Evolutionary conservation across 2,888 invertebrate species (phyloP).

Genomic region (Scelioninae gen. 2): DNA sequence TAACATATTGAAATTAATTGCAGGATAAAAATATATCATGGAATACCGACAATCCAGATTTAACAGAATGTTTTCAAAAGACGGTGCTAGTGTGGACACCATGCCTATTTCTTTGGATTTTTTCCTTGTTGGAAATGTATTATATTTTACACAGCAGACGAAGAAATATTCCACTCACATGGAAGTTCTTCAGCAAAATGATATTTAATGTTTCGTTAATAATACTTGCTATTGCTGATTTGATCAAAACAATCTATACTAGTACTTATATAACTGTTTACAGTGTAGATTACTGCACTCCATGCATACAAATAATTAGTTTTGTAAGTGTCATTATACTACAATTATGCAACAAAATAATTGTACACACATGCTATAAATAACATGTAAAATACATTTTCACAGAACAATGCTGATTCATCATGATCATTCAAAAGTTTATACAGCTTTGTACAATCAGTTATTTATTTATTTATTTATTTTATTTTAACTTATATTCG

Average conservation of each 20-base stretch:
- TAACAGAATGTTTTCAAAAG: constrained; percentile 94
- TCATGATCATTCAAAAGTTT: constrained; percentile 31
- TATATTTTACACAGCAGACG: constrained; percentile 86
- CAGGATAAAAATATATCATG: constrained; percentile 88
- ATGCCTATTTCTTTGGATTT: constrained; percentile 88
- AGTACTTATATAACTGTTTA: constrained; percentile 77
- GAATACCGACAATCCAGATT: constrained; percentile 88
- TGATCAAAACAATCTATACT: constrained; percentile 80
- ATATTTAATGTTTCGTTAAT: constrained; percentile 80
- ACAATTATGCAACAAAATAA: constrained; percentile 40
- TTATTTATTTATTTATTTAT: too few species aligned
- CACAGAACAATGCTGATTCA: constrained; percentile 43
- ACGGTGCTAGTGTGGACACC: constrained; percentile 94
- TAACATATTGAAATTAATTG: too few species aligned
- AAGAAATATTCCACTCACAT: constrained; percentile 83
- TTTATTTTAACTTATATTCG: too few species aligned
- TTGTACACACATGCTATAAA: constrained; percentile 28
- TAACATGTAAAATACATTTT: constrained; percentile 36
- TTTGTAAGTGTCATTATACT: constrained; percentile 82
- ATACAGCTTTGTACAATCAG: too few species aligned
- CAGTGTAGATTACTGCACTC: constrained; percentile 86
- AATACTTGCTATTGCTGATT: constrained; percentile 82
- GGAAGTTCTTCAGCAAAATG: constrained; percentile 84
- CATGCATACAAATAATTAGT: constrained; percentile 85
- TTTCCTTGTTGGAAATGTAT: constrained; percentile 84